phyloP scores from a whole-genome alignment of 2,113 vertebrate species.

The Pseudorasbora parva region DNA sequence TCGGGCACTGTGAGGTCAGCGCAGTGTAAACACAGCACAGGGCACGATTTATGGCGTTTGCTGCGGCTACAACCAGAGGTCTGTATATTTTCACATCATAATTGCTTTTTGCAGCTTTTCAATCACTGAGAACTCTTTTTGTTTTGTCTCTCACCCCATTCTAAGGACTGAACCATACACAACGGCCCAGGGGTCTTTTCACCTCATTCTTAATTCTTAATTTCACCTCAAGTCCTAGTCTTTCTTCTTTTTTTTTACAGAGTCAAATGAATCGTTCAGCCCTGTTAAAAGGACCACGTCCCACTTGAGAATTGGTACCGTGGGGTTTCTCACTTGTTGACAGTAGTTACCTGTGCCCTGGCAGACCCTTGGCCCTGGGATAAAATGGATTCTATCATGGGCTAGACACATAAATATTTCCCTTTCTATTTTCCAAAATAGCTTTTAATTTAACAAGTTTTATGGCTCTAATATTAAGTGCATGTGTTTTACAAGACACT shows the following conservation, averaged over 20 bases:
- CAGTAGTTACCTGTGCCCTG: conserved; percentile 76
- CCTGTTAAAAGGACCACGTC: conserved; percentile 30
- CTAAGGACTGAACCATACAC: background rate
- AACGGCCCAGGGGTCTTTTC: conserved; percentile 14
- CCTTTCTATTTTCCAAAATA: conserved; percentile 94
- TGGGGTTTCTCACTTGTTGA: conserved; percentile 68
- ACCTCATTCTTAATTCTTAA: conserved; percentile 43
- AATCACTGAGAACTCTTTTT: conserved; percentile 69
- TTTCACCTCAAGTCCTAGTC: conserved; percentile 19
- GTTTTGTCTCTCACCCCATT: conserved; percentile 57
- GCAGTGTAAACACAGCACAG: conserved; percentile 74
- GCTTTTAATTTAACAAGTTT: conserved; percentile 99
- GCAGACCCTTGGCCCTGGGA: conserved; percentile 74
- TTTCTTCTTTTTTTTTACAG: conserved; percentile 25
- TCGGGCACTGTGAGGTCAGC: conserved; percentile 53
- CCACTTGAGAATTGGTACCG: conserved; percentile 18
- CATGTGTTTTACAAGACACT: conserved; percentile 97
- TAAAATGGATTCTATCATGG: conserved; percentile 85
- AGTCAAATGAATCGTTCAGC: background rate
- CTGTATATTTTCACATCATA: conserved; percentile 78
- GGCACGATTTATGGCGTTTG: conserved; percentile 76
- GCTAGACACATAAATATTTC: conserved; percentile 93
- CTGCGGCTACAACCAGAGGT: conserved; percentile 70
- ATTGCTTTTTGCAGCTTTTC: conserved; percentile 81
- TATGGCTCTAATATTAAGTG: conserved; percentile 96